Percentiles rank a stretch among this genome's conserved stretches.
These are phyloP conservation scores for Fragum sueziense DNA, from an alignment of 2,888 invertebrate species.

Conservation along the genomic window DNA sequence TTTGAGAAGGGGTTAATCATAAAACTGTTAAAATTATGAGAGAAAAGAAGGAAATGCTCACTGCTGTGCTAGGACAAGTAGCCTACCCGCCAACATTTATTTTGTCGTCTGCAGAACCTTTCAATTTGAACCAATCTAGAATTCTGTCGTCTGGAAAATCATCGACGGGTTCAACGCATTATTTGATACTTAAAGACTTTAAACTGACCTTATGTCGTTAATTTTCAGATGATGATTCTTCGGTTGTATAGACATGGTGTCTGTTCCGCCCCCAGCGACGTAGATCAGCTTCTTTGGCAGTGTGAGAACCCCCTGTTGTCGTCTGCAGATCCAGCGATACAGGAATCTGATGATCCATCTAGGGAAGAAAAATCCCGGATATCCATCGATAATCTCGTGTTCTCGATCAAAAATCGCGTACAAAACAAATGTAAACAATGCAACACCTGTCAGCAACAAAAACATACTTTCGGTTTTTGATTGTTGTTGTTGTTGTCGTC, in stretches of 20 bases:
- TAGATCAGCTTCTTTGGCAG: constrained; percentile 39
- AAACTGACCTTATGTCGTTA: constrained; percentile 32
- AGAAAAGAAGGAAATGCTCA: no score
- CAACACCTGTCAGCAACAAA: background rate
- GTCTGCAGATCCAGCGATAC: constrained; percentile 20
- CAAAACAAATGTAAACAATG: background rate
- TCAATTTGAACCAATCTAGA: no score
- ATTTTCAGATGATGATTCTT: constrained; percentile 38
- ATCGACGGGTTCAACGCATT: no score
- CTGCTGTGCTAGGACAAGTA: no score
- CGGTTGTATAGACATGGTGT: constrained; percentile 29
- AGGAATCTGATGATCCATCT: constrained; percentile 31
- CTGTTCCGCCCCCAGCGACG: constrained; percentile 23
- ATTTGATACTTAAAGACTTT: no score
- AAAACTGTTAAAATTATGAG: no score
- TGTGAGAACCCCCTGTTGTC: constrained; percentile 32
- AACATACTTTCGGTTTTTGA: constrained; percentile 31
- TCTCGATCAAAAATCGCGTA: constrained; percentile 20
- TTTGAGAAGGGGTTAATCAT: no score
- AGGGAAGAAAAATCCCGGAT: constrained; percentile 18
- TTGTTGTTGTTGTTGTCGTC: constrained; percentile 13
- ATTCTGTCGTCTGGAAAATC: no score
- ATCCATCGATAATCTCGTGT: constrained; percentile 12
- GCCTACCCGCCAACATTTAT: no score
- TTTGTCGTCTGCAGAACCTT: no score